phyloP scores from a whole-genome alignment of 2,113 vertebrate species.

The Himantopus leucocephalus region DNA sequence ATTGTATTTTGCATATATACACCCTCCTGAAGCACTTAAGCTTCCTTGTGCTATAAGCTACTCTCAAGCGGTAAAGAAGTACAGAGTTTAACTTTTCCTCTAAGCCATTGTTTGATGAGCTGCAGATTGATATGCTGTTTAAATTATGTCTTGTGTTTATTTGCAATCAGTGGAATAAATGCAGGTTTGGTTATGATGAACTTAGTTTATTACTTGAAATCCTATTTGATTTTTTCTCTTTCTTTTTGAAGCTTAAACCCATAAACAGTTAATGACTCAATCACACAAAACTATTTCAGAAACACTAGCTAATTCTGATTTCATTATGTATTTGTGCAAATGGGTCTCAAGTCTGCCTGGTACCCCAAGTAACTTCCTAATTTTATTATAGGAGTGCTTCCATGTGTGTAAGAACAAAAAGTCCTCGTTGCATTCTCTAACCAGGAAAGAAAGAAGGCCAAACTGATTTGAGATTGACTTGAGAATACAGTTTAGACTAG shows the following conservation, averaged over 20 bases:
- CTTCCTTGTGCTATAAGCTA: background rate
- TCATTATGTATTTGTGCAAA: background rate
- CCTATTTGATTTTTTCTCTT: background rate
- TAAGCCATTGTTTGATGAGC: background rate
- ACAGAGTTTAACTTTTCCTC: background rate
- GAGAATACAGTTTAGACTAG: background rate
- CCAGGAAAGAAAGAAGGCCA: background rate
- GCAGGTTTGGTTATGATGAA: background rate
- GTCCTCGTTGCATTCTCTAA: background rate
- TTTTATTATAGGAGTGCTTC: background rate
- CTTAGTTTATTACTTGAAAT: background rate
- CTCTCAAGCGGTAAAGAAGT: background rate
- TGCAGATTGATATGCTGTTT: background rate
- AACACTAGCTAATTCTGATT: background rate
- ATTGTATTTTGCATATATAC: background rate
- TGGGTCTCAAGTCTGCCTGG: background rate
- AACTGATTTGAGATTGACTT: background rate
- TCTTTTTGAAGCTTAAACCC: background rate
- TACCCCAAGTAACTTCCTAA: background rate
- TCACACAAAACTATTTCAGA: background rate
- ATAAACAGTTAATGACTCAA: background rate
- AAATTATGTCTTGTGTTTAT: background rate
- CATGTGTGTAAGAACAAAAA: background rate
- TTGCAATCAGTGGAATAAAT: background rate
- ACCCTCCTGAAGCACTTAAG: background rate